These are phyloP conservation scores for Clanis bilineata DNA, from an alignment of 2,888 invertebrate genomes.

Conservation along the genomic window DNA sequence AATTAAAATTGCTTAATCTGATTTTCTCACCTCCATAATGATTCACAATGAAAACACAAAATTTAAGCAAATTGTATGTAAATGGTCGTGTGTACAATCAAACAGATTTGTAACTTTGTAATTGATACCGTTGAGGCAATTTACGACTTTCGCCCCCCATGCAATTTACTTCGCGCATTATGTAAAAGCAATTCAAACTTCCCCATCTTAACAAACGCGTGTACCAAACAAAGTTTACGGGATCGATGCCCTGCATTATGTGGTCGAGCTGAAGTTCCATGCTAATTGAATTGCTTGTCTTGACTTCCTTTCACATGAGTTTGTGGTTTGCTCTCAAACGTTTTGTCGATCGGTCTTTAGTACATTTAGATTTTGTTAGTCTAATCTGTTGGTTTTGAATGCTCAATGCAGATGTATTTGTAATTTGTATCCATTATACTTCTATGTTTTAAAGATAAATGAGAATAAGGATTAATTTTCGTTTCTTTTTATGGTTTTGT, in stretches of 20 bases:
- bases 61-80: not conserved
- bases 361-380: not conserved
- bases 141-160: conserved; percentile 9
- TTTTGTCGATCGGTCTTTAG: not conserved
- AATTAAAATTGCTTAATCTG: not conserved
- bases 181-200: conserved; percentile 14
- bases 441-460: too few relatives aligned
- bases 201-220: conserved; percentile 12
- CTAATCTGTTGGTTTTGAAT: not conserved
- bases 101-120: conserved; percentile 12
- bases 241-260: conserved; percentile 10
- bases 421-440: too few relatives aligned
- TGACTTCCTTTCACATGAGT: conserved; percentile 8
- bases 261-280: conserved; percentile 5
- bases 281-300: conserved; percentile 10
- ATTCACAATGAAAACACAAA: not conserved
- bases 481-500: too few relatives aligned
- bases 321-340: not conserved
- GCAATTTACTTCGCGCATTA: conserved; percentile 11
- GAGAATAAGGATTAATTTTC: too few relatives aligned
- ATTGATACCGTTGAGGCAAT: conserved; percentile 6
- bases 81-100: not conserved
- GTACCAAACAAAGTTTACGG: conserved; percentile 1
- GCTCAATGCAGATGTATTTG: too few relatives aligned
- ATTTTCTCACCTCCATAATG: not conserved